phyloP scores from a whole-genome alignment of 2,113 vertebrate species.

The Steatornis caripensis region DNA sequence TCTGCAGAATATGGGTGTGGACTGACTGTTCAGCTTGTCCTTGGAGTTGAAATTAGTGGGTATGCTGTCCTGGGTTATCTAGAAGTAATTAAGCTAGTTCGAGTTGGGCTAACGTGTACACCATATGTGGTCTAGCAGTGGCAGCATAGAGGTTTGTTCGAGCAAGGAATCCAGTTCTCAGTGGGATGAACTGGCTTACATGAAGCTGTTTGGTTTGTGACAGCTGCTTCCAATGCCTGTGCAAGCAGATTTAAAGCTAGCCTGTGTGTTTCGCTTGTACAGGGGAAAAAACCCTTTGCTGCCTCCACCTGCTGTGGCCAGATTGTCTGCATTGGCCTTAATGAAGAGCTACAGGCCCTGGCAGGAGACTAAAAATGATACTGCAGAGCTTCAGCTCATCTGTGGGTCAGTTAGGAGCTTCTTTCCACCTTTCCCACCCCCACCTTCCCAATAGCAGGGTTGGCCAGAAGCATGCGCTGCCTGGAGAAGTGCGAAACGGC shows the following conservation, averaged over 20 bases:
- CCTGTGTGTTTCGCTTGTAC: neutral
- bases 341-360: neutral
- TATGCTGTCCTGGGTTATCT: neutral
- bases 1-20: neutral
- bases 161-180: neutral
- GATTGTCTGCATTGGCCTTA: neutral
- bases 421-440: neutral
- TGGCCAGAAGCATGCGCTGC: neutral
- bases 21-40: neutral
- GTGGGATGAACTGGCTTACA: neutral
- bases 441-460: rapidly evolving
- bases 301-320: neutral
- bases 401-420: neutral
- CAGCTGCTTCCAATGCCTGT: neutral
- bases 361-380: neutral
- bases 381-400: neutral
- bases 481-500: neutral
- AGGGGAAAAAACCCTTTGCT: neutral
- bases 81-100: neutral
- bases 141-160: neutral
- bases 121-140: neutral
- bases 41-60: neutral
- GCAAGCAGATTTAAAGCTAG: neutral
- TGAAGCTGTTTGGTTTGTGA: neutral
- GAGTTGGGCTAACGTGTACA: neutral